These are phyloP conservation scores for Puntigrus tetrazona DNA, from an alignment of 2,113 vertebrate species.

Conservation along the genomic window DNA sequence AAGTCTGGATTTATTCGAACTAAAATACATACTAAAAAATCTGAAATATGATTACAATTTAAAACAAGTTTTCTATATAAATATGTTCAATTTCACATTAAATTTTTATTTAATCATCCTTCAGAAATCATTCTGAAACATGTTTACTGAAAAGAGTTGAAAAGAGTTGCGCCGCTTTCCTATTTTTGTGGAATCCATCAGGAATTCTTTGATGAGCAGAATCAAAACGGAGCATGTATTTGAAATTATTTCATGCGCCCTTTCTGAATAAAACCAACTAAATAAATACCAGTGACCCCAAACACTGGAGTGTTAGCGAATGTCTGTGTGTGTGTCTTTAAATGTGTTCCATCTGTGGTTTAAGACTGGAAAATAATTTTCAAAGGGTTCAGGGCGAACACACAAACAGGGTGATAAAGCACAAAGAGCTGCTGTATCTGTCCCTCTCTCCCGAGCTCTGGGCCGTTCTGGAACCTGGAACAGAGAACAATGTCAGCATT, in stretches of 20 bases:
- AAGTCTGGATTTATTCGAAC: neutral
- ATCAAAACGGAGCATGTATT: neutral
- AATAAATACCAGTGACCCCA: neutral
- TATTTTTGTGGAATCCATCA: neutral
- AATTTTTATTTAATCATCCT: too few relatives aligned
- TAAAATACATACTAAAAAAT: neutral
- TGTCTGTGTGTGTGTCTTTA: neutral
- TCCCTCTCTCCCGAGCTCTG: neutral
- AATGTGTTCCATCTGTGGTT: neutral
- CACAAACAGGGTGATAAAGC: constrained; percentile 1
- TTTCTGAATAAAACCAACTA: neutral
- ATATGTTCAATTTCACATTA: too few relatives aligned
- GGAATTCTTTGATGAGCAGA: neutral
- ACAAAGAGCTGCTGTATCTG: constrained; percentile 11
- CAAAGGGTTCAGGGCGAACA: too few relatives aligned
- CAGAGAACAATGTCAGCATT: constrained; percentile 38
- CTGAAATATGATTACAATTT: neutral
- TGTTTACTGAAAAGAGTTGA: too few relatives aligned
- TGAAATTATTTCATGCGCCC: neutral
- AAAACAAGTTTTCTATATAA: too few relatives aligned
- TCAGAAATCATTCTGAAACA: neutral
- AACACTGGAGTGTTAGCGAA: neutral
- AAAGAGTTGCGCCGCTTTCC: too few relatives aligned
- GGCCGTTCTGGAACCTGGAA: constrained; percentile 21
- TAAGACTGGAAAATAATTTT: neutral